Percentiles rank a stretch among this genome's conserved stretches.
phyloP scores from a whole-genome alignment of 1,140 invertebrate genomes.

The Halesus radiatus region DNA sequence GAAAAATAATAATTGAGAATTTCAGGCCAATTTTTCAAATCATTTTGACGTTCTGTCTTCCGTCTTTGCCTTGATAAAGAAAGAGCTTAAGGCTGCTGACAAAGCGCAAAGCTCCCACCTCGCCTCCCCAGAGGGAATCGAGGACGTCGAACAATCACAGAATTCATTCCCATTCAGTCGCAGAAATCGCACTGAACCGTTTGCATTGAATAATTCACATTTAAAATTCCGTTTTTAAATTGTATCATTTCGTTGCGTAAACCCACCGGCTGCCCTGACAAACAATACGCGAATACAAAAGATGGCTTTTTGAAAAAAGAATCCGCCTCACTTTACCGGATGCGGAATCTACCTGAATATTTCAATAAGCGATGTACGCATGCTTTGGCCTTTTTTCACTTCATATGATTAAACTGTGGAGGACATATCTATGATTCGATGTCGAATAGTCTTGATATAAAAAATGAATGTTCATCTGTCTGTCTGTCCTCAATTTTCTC shows the following conservation, averaged over 20 bases:
- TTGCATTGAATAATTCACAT: neutral
- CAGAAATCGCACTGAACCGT: too few relatives aligned
- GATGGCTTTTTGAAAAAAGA: slow-evolving; percentile 39
- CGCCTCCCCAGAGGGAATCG: neutral
- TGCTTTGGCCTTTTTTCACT: slow-evolving; percentile 4
- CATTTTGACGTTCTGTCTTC: too few relatives aligned
- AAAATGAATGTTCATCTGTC: too few relatives aligned
- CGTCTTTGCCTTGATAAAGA: too few relatives aligned
- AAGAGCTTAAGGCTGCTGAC: neutral
- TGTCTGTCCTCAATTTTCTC: too few relatives aligned
- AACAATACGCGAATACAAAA: slow-evolving; percentile 41
- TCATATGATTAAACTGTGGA: too few relatives aligned
- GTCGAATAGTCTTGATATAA: too few relatives aligned
- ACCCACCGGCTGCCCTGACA: slow-evolving; percentile 17
- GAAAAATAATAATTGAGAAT: too few relatives aligned
- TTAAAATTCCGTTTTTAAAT: slow-evolving; percentile 35
- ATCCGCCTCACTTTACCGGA: slow-evolving; percentile 6
- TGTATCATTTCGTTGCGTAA: slow-evolving; percentile 1
- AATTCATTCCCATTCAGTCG: too few relatives aligned
- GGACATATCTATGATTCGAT: too few relatives aligned
- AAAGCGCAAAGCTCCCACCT: neutral
- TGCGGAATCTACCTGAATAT: slow-evolving; percentile 40
- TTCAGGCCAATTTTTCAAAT: too few relatives aligned
- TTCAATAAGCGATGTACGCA: slow-evolving; percentile 40
- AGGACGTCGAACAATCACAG: neutral